A percentile compares a stretch with the other conserved stretches of the same genome.
These are phyloP conservation scores for Montipora efflorescens DNA, from an alignment of 64 coral and sea anemone genomes.

Conservation along the genomic window DNA sequence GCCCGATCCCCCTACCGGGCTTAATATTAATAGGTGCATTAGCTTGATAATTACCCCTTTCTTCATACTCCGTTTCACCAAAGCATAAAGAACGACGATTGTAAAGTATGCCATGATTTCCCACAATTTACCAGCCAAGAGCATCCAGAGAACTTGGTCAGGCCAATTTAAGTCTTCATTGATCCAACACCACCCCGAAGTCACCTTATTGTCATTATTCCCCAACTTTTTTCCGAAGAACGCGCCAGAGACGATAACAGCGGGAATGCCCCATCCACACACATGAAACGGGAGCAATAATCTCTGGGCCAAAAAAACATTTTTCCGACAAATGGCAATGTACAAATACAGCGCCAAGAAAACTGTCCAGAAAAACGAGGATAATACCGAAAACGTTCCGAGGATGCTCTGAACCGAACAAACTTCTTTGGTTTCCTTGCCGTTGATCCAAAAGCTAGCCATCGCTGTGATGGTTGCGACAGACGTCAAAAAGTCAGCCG, in stretches of 20 bases:
- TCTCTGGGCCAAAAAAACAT: constrained; percentile 51
- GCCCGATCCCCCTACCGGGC: too few species aligned
- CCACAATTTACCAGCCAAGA: constrained; percentile 95
- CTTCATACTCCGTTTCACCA: constrained; percentile 66
- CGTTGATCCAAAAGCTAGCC: constrained; percentile 31
- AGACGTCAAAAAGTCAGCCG: constrained; percentile 86
- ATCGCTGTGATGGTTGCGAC: constrained; percentile 64
- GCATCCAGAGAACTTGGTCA: constrained; percentile 76
- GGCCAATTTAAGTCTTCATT: background rate
- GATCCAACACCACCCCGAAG: constrained; percentile 96
- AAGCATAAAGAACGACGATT: constrained; percentile 74
- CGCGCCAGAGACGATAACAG: constrained; percentile 40
- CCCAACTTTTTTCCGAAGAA: constrained; percentile 63
- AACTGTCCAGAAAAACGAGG: constrained; percentile 95
- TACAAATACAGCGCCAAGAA: constrained; percentile 85
- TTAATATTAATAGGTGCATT: background rate
- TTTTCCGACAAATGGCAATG: constrained; percentile 57
- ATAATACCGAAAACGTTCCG: constrained; percentile 77
- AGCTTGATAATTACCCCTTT: constrained; percentile 62
- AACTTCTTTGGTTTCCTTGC: background rate
- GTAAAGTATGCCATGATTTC: constrained; percentile 84
- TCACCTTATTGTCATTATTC: constrained; percentile 27
- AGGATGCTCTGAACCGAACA: constrained; percentile 69
- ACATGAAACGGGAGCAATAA: constrained; percentile 84
- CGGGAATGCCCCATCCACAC: constrained; percentile 84